Conservation (phyloP, 2,797 vertebrate genomes). For the Sebastes elongatus region DNA sequence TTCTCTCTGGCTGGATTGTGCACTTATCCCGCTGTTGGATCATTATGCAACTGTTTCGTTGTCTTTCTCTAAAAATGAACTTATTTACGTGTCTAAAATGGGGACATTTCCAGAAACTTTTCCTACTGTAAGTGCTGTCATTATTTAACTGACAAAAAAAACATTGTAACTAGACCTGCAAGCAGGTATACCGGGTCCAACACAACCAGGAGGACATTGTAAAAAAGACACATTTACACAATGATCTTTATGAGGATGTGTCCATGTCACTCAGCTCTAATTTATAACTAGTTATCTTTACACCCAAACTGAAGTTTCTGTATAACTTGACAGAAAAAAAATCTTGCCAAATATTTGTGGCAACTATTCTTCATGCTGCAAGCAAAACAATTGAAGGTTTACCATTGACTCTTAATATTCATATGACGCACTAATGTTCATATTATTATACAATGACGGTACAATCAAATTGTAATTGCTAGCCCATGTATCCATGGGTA, state of each 20-base stretch:
- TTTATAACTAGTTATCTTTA: slow-evolving; percentile 40
- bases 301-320: slow-evolving; percentile 56
- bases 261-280: slow-evolving; percentile 38
- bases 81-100: slow-evolving; percentile 26
- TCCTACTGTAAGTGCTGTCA: background rate
- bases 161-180: background rate
- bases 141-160: slow-evolving; percentile 7
- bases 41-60: slow-evolving; percentile 39
- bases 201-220: slow-evolving; percentile 6
- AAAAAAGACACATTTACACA: slow-evolving; percentile 1
- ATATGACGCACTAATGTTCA: slow-evolving; percentile 45
- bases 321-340: slow-evolving; percentile 65
- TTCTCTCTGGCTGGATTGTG: slow-evolving; percentile 45
- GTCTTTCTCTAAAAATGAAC: slow-evolving; percentile 40
- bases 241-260: slow-evolving; percentile 23
- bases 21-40: slow-evolving; percentile 17
- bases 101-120: slow-evolving; percentile 7
- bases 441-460: slow-evolving; percentile 55
- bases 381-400: slow-evolving; percentile 35
- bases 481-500: slow-evolving; percentile 60
- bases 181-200: background rate
- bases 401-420: slow-evolving; percentile 43
- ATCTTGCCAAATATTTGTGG: slow-evolving; percentile 61
- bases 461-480: slow-evolving; percentile 77
- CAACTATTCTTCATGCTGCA: slow-evolving; percentile 49